Conservation (phyloP, 2,113 vertebrate species). For the Cyprinodon variegatus region DNA sequence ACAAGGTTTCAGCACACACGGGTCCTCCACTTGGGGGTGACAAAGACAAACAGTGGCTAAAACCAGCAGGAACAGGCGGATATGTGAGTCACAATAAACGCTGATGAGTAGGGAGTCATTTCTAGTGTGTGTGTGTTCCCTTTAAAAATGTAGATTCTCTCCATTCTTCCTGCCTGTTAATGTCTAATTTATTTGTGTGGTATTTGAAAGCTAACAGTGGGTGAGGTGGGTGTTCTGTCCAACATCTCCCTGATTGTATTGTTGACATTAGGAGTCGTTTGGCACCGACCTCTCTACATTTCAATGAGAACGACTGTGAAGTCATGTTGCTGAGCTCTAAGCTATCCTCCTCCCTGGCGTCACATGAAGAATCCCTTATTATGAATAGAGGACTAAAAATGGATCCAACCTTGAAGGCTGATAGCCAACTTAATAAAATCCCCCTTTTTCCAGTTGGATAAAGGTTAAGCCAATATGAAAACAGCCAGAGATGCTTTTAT, state of each 20-base stretch:
- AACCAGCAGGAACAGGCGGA: not conserved
- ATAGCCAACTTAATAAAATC: not conserved
- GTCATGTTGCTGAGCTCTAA: not conserved
- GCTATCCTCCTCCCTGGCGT: not conserved
- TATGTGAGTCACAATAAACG: not conserved
- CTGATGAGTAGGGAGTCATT: not conserved
- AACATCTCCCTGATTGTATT: not conserved
- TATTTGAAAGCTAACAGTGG: not conserved
- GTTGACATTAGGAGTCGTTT: not conserved
- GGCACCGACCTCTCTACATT: not conserved
- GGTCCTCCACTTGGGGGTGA: slow-evolving; percentile 86
- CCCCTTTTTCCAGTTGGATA: not conserved
- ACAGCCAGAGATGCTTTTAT: not conserved
- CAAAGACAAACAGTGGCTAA: slow-evolving; percentile 41
- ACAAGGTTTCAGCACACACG: slow-evolving; percentile 92
- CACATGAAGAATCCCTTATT: not conserved
- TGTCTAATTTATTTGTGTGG: not conserved
- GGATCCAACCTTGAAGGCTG: not conserved
- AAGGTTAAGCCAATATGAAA: not conserved
- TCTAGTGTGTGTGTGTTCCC: not conserved
- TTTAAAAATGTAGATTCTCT: not conserved
- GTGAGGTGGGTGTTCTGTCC: not conserved
- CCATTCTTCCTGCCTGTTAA: no score
- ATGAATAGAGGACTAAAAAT: not conserved
- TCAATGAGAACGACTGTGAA: not conserved